phyloP scores from a whole-genome alignment of 1,140 invertebrate genomes.

The Pantala flavescens region DNA sequence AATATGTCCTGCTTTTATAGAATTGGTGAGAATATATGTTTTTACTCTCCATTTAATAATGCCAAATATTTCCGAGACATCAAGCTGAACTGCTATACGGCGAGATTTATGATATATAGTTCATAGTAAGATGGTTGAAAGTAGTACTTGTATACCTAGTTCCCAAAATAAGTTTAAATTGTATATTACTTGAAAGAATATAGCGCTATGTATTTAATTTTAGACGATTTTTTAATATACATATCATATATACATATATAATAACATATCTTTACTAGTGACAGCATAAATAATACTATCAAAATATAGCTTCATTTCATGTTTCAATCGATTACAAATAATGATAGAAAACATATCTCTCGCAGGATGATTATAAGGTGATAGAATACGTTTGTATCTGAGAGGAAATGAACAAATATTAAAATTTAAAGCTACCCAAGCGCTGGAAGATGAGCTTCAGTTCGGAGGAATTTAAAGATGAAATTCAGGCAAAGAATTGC shows the following conservation, averaged over 20 bases:
- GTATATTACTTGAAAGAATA: not conserved
- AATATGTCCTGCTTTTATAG: not conserved
- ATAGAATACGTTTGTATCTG: not conserved
- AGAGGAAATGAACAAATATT: not conserved
- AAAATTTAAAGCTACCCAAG: not conserved
- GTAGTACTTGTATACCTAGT: not conserved
- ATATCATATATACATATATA: too few relatives aligned
- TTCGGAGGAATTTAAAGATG: not conserved
- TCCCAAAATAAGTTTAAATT: not conserved
- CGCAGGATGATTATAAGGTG: not conserved
- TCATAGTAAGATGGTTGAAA: not conserved
- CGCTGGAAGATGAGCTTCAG: too few relatives aligned
- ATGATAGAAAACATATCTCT: not conserved
- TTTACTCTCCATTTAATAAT: not conserved
- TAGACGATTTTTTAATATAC: too few relatives aligned
- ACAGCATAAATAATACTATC: too few relatives aligned
- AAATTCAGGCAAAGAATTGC: conserved; percentile 20
- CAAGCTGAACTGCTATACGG: too few relatives aligned
- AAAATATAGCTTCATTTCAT: not conserved
- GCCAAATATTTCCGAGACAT: too few relatives aligned
- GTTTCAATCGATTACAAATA: not conserved
- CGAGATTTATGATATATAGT: not conserved
- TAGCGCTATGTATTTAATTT: not conserved
- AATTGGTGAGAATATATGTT: not conserved
- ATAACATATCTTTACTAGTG: too few relatives aligned